Evolutionary conservation across 2,797 vertebrate species (phyloP).

Genomic region (Tokudaia muenninki): DNA sequence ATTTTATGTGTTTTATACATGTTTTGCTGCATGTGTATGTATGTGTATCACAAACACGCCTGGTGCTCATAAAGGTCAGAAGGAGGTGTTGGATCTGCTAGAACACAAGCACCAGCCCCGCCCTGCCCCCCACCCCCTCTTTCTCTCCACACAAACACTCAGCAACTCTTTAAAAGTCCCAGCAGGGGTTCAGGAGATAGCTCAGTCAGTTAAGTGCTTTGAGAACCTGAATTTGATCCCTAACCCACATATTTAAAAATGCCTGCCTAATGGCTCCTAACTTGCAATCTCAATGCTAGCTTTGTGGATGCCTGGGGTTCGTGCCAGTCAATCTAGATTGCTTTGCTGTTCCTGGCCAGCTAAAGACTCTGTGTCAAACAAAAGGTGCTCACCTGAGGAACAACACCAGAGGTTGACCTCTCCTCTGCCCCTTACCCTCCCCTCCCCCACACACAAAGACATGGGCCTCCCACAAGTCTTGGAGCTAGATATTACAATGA

Average conservation of each 20-base stretch:
- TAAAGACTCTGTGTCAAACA: background rate
- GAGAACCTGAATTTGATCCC: background rate
- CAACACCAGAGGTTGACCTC: background rate
- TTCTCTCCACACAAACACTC: background rate
- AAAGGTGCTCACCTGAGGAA: background rate
- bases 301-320: background rate
- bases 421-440: background rate
- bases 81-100: background rate
- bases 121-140: too few species aligned
- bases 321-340: background rate
- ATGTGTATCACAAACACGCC: background rate
- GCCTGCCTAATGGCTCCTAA: background rate
- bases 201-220: background rate
- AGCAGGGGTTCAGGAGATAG: background rate
- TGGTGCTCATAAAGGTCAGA: background rate
- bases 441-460: background rate
- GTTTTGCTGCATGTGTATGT: background rate
- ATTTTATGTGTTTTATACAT: background rate
- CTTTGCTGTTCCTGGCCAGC: background rate
- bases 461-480: background rate
- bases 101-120: background rate
- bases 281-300: background rate
- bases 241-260: background rate
- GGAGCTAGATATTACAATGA: background rate
- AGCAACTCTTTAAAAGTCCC: background rate